Percentiles rank a stretch among this genome's conserved stretches.
Evolutionary conservation across 1,140 invertebrate genomes (phyloP).

Genomic region (Musca domestica): DNA sequence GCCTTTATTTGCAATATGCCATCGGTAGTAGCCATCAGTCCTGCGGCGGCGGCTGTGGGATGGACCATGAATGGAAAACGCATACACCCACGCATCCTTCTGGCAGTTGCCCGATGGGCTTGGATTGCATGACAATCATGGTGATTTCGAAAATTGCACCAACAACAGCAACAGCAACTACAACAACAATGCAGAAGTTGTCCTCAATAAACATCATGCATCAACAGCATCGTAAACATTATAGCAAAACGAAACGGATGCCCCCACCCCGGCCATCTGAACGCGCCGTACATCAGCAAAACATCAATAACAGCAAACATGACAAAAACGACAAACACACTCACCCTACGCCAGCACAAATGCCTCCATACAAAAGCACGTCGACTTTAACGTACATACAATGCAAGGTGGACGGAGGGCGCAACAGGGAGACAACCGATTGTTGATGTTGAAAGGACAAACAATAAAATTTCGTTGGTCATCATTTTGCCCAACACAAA

Average conservation of each 20-base stretch:
- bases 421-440: no score
- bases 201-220: constrained; percentile 19
- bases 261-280: no score
- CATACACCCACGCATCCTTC: no score
- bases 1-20: constrained; percentile 6
- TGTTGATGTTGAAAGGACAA: constrained; percentile 12
- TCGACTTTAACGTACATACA: no score
- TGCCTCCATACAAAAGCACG: no score
- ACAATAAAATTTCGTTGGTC: constrained; percentile 15
- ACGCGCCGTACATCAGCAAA: not conserved
- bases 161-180: not conserved
- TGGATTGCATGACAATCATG: constrained; percentile 10
- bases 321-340: no score
- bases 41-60: no score
- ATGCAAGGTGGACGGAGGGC: no score
- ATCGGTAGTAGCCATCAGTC: no score
- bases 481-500: constrained; percentile 15
- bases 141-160: constrained; percentile 15
- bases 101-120: no score
- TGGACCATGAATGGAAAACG: no score
- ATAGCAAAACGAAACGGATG: constrained; percentile 12
- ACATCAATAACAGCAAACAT: constrained; percentile 8
- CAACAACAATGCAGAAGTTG: not conserved
- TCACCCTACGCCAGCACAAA: no score
- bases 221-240: constrained; percentile 20